Conservation (phyloP, 92 coral and sea anemone genomes). For the Epizoanthus rinbou region DNA sequence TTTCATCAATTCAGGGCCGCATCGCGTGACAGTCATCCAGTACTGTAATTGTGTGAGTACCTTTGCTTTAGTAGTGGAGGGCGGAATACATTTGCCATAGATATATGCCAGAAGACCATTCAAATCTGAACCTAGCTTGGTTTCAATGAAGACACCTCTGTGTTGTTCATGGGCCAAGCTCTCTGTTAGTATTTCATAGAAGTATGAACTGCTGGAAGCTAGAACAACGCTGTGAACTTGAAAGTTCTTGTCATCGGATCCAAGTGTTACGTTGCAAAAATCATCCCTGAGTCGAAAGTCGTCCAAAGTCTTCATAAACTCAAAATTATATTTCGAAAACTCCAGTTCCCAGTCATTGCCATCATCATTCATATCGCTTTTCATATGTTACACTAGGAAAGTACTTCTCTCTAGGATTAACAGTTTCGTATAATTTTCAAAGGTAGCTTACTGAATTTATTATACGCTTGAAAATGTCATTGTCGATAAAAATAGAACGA, state of each 20-base stretch:
- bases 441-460: background rate
- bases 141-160: background rate
- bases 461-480: too few relatives aligned
- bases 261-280: constrained; percentile 15
- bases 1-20: constrained; percentile 33
- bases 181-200: constrained; percentile 1
- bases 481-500: constrained; percentile 21
- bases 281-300: constrained; percentile 25
- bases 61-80: background rate
- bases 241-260: background rate
- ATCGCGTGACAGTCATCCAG: constrained; percentile 3
- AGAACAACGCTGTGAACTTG: constrained; percentile 21
- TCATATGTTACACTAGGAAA: background rate
- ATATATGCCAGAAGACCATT: background rate
- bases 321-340: constrained; percentile 40
- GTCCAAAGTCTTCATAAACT: constrained; percentile 30
- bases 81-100: background rate
- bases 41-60: background rate
- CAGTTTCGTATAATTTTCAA: background rate
- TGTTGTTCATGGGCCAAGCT: background rate
- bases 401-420: background rate
- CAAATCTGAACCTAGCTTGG: background rate
- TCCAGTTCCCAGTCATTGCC: constrained; percentile 28
- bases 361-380: background rate
- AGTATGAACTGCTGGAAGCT: constrained; percentile 22